phyloP scores from a whole-genome alignment of 2,888 invertebrate genomes.

The Erannis defoliaria region DNA sequence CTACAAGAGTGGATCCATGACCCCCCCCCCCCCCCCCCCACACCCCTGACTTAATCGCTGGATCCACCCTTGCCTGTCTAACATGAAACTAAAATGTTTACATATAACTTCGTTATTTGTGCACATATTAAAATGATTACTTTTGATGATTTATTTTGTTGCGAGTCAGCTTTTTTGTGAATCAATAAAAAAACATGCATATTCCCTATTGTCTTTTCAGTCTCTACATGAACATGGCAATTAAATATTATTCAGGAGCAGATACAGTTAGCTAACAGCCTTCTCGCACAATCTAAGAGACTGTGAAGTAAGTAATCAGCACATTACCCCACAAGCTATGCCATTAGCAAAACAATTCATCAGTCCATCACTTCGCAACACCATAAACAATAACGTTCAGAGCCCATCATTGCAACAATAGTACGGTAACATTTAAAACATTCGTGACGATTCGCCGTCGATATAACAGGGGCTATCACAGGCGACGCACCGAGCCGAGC shows the following conservation, averaged over 20 bases:
- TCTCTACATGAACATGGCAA: too few species aligned
- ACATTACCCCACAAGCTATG: conserved; percentile 22
- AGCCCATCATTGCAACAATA: conserved; percentile 31
- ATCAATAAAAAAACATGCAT: too few species aligned
- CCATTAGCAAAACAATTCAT: conserved; percentile 38
- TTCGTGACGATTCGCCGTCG: conserved; percentile 45
- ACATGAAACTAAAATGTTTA: too few species aligned
- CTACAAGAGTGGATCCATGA: too few species aligned
- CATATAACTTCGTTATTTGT: too few species aligned
- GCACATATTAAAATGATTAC: too few species aligned
- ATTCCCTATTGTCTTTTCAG: too few species aligned
- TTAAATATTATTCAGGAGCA: background rate
- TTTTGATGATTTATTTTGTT: too few species aligned
- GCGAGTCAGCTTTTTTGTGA: too few species aligned
- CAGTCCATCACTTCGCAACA: conserved; percentile 36
- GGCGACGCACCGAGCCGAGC: background rate
- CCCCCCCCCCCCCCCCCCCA: too few species aligned
- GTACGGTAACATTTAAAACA: conserved; percentile 39
- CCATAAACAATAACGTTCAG: conserved; percentile 20
- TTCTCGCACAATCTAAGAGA: conserved; percentile 7
- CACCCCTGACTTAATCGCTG: too few species aligned
- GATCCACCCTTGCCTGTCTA: too few species aligned
- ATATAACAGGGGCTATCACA: conserved; percentile 39
- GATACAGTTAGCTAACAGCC: background rate
- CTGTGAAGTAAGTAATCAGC: conserved; percentile 26